Base-by-base conservation (phyloP, 1,140 invertebrate genomes). In the Apis laboriosa region DNA sequence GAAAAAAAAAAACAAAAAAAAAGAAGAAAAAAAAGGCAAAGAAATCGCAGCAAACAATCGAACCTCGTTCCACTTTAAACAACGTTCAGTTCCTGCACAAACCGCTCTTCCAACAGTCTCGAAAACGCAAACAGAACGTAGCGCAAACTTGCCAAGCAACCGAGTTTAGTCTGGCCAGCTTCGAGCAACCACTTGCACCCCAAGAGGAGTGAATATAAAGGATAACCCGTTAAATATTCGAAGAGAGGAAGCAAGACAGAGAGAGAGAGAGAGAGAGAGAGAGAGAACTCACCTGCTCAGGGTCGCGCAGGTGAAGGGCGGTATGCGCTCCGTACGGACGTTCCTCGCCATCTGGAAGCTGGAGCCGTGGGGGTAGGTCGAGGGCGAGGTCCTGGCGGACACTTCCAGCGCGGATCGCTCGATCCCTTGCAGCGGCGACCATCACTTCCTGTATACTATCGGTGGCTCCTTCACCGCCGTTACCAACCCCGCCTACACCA, bases 271-370 rank as follows among this genome's bases (percentile, higher is more conserved):
- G 19, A 68, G 21, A 21, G 21, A 49, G 0, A 68, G 9, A n/a
- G 43, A 17, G 34, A 51, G 43, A 71, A 76, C 77, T 91, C 90
- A 96, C 95, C 95, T 96, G 95, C 89, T 96, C 95, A 77, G 95
- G 94, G 92, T 96, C 95, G 79, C 95, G 94, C 90, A 96, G 94
- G 85, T 96, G 95, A 82, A 96, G 92, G 85, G 95, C 94, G 81
- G 95, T 95, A 80, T 96, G 95, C 85, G 94, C 94, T 74, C 94
- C 94, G 88, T 96, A 96, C n/a, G 95, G 95, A 55, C 95, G 94
- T 85, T 97, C 96, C 91, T 97, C 96, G 72, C 96, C 96, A 92
- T 97, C 96, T 51, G 96, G 96, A 90, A 96, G 94, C 79, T 95
- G 94, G 86, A 97, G 95, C 86, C 95, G 95, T 79, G 96, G 96